Conservation (phyloP, 1,140 invertebrate species). For the Spodoptera frugiperda region DNA sequence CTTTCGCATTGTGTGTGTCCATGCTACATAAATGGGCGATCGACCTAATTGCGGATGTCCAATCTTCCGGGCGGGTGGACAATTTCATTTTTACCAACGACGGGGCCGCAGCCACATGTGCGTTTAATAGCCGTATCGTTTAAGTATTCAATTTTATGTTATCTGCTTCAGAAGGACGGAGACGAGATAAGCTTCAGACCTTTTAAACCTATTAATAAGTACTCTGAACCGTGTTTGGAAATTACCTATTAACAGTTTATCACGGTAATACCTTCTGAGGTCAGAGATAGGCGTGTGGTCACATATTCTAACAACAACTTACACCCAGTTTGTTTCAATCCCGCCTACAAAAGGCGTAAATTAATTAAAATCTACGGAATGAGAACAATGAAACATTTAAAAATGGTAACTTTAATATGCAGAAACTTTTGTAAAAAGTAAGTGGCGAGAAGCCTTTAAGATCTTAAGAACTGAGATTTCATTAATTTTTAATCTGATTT, state of each 20-base stretch:
- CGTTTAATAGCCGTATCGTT: slow-evolving; percentile 37
- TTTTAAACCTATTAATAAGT: too few species aligned
- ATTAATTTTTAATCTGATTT: slow-evolving; percentile 22
- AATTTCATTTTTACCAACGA: slow-evolving; percentile 46
- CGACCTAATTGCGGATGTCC: slow-evolving; percentile 49
- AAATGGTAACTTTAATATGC: slow-evolving; percentile 21
- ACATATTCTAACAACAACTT: too few species aligned
- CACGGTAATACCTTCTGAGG: too few species aligned
- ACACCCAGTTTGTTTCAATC: background rate
- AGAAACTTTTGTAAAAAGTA: slow-evolving; percentile 25
- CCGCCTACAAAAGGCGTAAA: background rate
- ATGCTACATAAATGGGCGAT: slow-evolving; percentile 39
- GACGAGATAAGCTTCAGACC: background rate
- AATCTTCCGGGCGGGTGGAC: slow-evolving; percentile 45
- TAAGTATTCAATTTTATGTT: slow-evolving; percentile 27
- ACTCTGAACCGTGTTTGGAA: too few species aligned
- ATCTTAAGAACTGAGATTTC: slow-evolving; percentile 5
- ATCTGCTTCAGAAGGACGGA: slow-evolving; percentile 5
- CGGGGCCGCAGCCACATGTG: slow-evolving; percentile 10
- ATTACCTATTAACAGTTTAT: too few species aligned
- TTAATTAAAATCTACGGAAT: slow-evolving; percentile 20
- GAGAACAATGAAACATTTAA: slow-evolving; percentile 8
- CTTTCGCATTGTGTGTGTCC: slow-evolving; percentile 12
- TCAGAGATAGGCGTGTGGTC: too few species aligned
- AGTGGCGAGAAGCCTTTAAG: slow-evolving; percentile 20